phyloP scores from a whole-genome alignment of 2,797 vertebrate species.

The Myripristis jacobus region DNA sequence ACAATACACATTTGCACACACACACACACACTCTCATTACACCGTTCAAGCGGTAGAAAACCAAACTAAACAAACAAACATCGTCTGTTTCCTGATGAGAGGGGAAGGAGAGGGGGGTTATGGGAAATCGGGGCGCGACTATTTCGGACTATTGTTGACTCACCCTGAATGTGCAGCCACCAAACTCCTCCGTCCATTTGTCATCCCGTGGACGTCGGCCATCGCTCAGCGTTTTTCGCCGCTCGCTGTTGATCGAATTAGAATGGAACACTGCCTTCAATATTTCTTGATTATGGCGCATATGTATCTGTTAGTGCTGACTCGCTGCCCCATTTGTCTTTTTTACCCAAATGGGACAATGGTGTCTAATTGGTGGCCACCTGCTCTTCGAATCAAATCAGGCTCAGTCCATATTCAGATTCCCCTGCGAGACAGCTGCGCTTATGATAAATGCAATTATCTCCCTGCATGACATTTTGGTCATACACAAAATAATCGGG shows the following conservation, averaged over 20 bases:
- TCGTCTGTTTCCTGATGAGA: constrained; percentile 13
- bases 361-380: constrained; percentile 72
- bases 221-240: constrained; percentile 10
- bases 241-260: constrained; percentile 62
- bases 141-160: background rate
- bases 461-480: constrained; percentile 49
- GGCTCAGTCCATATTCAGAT: constrained; percentile 59
- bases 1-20: background rate
- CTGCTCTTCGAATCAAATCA: constrained; percentile 74
- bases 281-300: constrained; percentile 74
- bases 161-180: background rate
- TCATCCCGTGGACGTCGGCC: background rate
- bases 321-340: constrained; percentile 67
- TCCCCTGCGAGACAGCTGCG: constrained; percentile 61
- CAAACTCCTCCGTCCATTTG: background rate
- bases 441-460: constrained; percentile 70
- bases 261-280: constrained; percentile 29
- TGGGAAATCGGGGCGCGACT: background rate
- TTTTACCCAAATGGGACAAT: constrained; percentile 63
- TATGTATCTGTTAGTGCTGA: constrained; percentile 58
- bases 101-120: background rate
- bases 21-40: constrained; percentile 2
- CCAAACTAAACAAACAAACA: constrained; percentile 32
- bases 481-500: constrained; percentile 46
- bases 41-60: background rate